Base-by-base conservation (phyloP, 2,888 invertebrate genomes). In the Drosophila aldrichi region DNA sequence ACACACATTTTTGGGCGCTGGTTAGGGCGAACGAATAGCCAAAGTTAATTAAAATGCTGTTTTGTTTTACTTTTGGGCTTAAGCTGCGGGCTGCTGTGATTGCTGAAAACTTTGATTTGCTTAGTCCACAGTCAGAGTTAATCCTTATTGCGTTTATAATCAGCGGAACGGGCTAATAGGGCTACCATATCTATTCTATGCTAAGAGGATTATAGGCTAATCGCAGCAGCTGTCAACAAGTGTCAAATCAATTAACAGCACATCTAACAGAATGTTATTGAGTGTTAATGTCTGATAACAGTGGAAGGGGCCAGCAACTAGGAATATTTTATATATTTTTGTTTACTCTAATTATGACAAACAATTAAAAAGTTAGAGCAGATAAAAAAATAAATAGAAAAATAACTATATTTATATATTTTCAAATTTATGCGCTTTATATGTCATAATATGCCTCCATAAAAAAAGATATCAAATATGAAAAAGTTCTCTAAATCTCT, bases 31-130 rank as follows among this genome's bases (percentile, higher is more conserved):
- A 29, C 29, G 59, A 51, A 66, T 48, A 59, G 54, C 66, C 44
- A 64, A 86, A 84, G 82, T 84, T 86, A 86, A 86, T 86, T 86
- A 81, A 86, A 88, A 79, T 77, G 77, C 75, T 76, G 74, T 83
- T 85, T 81, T 55, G 65, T 49, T 81, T 88, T 82, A 66, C 74
- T 75, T 86, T 79, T 36, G 55, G 60, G 70, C 70, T 68, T 70
- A 68, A 48, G 65, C 67, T 73, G 59, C 61, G 66, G 74, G 71
- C 64, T 66, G 74, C 62, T 71, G 62, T 65, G 63, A 68, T 72
- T 70, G 36, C 70, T 56, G 38, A 46, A 46, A 70, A 57, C 64
- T 76, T 64, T 51, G 51, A 52, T 57, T 60, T 68, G 56, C 36
- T 60, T 46, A 63, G 52, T 36, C 58, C 20, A 43, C 55, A 48